Conservation (phyloP, 2,888 invertebrate species). For the Sinotaia quadrata region DNA sequence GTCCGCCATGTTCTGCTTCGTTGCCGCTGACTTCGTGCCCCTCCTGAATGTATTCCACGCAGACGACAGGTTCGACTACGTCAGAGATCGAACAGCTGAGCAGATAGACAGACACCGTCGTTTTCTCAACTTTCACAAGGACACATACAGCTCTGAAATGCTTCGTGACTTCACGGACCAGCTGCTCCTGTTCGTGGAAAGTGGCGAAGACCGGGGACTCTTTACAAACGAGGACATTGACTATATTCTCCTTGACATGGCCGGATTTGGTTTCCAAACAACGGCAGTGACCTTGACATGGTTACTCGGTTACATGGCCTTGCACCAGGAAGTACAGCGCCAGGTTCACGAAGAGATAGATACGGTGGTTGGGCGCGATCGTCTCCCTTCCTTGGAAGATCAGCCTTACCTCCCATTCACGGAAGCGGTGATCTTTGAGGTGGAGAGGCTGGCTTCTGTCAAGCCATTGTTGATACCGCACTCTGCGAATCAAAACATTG, state of each 20-base stretch:
- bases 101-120: conserved; percentile 50
- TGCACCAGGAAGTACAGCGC: conserved; percentile 52
- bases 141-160: conserved; percentile 53
- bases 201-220: conserved; percentile 51
- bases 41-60: conserved; percentile 33
- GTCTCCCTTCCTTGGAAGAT: conserved; percentile 53
- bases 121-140: conserved; percentile 59
- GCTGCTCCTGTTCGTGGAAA: conserved; percentile 56
- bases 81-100: conserved; percentile 40
- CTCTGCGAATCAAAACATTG: conserved; percentile 40
- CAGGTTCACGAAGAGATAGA: conserved; percentile 57
- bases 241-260: conserved; percentile 51
- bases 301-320: conserved; percentile 57
- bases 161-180: conserved; percentile 56
- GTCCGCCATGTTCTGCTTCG: conserved; percentile 26
- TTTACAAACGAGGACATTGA: conserved; percentile 54
- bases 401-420: conserved; percentile 59
- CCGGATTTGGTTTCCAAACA: conserved; percentile 50
- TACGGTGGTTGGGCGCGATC: conserved; percentile 51
- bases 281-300: conserved; percentile 49
- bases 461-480: conserved; percentile 61
- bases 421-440: conserved; percentile 58
- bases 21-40: conserved; percentile 40
- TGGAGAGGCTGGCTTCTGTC: conserved; percentile 54
- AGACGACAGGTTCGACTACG: conserved; percentile 34